Percentiles rank a stretch among this genome's conserved stretches.
These are phyloP conservation scores for Ptilonorhynchus violaceus DNA, from an alignment of 2,113 vertebrate species.

Conservation along the genomic window DNA sequence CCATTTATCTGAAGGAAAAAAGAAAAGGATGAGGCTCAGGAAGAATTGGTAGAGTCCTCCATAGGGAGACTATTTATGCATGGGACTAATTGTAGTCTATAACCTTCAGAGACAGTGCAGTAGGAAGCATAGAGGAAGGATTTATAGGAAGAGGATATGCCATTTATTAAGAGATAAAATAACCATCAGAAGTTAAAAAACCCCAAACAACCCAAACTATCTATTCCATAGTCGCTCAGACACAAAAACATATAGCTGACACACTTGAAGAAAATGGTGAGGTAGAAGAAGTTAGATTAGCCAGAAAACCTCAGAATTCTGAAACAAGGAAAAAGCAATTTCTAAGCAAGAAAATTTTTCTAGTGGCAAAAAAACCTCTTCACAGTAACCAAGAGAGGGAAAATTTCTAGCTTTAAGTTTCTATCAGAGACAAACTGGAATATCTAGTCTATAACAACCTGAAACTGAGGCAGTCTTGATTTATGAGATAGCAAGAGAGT, in stretches of 20 bases:
- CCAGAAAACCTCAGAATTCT: not conserved
- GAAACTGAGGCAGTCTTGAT: not conserved
- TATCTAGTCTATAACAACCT: not conserved
- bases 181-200: not conserved
- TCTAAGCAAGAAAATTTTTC: not conserved
- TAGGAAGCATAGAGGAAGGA: not conserved
- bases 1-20: not conserved
- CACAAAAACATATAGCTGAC: not conserved
- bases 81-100: not conserved
- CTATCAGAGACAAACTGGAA: not conserved
- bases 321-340: not conserved
- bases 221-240: not conserved
- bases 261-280: not conserved
- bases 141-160: not conserved
- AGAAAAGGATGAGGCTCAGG: not conserved
- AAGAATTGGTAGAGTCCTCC: not conserved
- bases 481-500: not conserved
- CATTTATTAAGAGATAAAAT: not conserved
- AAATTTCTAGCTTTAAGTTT: not conserved
- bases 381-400: not conserved
- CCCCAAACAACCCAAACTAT: rapidly evolving
- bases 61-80: not conserved
- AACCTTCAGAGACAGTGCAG: not conserved
- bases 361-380: rapidly evolving
- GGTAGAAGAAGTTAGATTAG: not conserved